Evolutionary conservation across 92 coral and sea anemone species (phyloP).

Genomic region (Heteractis magnifica): DNA sequence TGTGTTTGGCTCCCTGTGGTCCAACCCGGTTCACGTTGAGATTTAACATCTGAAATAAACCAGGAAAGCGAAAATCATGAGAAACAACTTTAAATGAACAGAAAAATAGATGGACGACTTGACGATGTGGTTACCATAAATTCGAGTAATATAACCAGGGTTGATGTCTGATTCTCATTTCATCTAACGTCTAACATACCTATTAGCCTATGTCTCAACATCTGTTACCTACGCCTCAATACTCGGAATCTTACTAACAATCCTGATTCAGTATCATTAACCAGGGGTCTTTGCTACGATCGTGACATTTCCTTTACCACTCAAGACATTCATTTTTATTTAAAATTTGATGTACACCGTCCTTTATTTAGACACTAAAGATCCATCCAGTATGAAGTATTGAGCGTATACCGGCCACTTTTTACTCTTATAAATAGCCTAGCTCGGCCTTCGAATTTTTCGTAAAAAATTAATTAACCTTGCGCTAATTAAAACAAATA

Average conservation of each 20-base stretch:
- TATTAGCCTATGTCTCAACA: not conserved
- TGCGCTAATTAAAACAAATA: no score
- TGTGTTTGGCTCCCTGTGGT: conserved; percentile 75
- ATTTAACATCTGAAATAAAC: conserved; percentile 78
- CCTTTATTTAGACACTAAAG: no score
- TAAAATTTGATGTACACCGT: no score
- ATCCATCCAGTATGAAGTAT: no score
- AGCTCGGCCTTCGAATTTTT: no score
- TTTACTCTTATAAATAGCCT: no score
- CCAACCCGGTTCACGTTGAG: conserved; percentile 82
- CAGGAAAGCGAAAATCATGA: not conserved
- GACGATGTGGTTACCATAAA: not conserved
- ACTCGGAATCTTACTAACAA: not conserved
- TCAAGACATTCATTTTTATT: no score
- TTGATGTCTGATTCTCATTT: not conserved
- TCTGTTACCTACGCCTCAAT: not conserved
- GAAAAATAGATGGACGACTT: not conserved
- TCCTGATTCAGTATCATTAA: not conserved
- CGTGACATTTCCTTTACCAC: not conserved
- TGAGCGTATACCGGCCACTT: no score
- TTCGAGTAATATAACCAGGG: not conserved
- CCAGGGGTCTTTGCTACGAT: not conserved
- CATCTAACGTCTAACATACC: not conserved
- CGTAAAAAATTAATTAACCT: no score
- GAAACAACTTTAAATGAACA: not conserved